These are phyloP conservation scores for Cabera pusaria DNA, from an alignment of 2,888 invertebrate species.

Conservation along the genomic window DNA sequence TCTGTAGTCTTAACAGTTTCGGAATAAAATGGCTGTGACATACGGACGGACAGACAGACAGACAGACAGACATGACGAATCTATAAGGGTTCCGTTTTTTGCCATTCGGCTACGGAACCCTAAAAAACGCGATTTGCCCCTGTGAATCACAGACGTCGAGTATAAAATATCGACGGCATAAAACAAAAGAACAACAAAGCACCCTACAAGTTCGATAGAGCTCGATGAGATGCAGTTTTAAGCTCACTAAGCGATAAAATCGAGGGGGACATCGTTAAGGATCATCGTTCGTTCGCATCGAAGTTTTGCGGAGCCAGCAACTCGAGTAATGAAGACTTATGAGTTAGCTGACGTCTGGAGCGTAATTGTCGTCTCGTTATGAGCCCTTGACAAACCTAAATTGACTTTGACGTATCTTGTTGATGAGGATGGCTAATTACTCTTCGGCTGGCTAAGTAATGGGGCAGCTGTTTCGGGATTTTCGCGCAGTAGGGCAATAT, in stretches of 20 bases:
- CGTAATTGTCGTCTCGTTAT: conserved; percentile 66
- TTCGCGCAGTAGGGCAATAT: too few relatives aligned
- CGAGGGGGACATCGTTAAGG: conserved; percentile 32
- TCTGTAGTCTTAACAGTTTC: too few relatives aligned
- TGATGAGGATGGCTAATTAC: conserved; percentile 31
- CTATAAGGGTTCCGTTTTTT: too few relatives aligned
- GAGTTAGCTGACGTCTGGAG: conserved; percentile 54
- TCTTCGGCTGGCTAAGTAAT: neutral
- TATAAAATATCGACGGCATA: too few relatives aligned
- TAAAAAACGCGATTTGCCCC: too few relatives aligned
- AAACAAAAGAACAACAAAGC: conserved; percentile 13
- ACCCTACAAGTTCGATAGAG: conserved; percentile 9
- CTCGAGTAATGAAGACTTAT: conserved; percentile 79
- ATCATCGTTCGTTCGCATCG: conserved; percentile 38
- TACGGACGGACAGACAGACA: too few relatives aligned
- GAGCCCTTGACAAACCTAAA: conserved; percentile 29
- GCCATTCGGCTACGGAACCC: too few relatives aligned
- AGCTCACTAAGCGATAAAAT: conserved; percentile 32
- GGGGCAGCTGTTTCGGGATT: too few relatives aligned
- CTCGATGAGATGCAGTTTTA: conserved; percentile 26
- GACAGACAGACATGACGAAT: too few relatives aligned
- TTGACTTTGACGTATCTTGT: conserved; percentile 34
- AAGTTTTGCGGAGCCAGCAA: conserved; percentile 60
- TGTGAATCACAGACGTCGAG: too few relatives aligned
- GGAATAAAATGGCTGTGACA: too few relatives aligned